These are phyloP conservation scores for Amphipoea oculea DNA, from an alignment of 2,888 invertebrate genomes.

Conservation along the genomic window DNA sequence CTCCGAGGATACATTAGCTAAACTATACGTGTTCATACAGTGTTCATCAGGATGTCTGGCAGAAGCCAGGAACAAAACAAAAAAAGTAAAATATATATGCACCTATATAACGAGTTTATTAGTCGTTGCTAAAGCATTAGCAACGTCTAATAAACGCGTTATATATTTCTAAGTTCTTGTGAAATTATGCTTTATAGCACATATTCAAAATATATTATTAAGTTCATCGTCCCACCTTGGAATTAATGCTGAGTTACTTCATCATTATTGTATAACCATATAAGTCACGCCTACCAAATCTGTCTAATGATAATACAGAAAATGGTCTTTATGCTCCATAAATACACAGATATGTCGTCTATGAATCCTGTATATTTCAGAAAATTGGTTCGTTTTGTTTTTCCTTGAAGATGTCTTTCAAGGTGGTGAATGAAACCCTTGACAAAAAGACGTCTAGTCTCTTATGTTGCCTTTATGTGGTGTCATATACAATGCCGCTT, in stretches of 20 bases:
- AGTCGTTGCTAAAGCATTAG: not conserved
- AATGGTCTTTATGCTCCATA: constrained; percentile 41
- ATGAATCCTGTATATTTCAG: constrained; percentile 19
- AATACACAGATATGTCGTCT: constrained; percentile 34
- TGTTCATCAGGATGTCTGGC: not conserved
- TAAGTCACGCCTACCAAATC: constrained; percentile 70
- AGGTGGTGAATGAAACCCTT: constrained; percentile 69
- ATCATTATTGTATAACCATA: constrained; percentile 70
- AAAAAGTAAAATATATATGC: too few relatives aligned
- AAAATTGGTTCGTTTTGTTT: constrained; percentile 22
- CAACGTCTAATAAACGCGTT: not conserved
- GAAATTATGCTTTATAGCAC: constrained; percentile 20
- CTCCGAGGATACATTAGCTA: not conserved
- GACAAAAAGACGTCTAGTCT: constrained; percentile 75
- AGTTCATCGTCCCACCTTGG: constrained; percentile 75
- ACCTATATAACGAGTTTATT: too few relatives aligned
- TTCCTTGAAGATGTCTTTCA: constrained; percentile 42
- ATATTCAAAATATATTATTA: constrained; percentile 43
- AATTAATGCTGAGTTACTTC: constrained; percentile 66
- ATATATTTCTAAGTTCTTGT: constrained; percentile 18
- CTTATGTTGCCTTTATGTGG: constrained; percentile 69
- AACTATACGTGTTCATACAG: not conserved
- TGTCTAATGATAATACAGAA: constrained; percentile 54
- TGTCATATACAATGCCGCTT: constrained; percentile 75
- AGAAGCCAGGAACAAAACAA: too few relatives aligned